Conservation (phyloP, 2,113 vertebrate species). For the Rhabdomys dilectus region DNA sequence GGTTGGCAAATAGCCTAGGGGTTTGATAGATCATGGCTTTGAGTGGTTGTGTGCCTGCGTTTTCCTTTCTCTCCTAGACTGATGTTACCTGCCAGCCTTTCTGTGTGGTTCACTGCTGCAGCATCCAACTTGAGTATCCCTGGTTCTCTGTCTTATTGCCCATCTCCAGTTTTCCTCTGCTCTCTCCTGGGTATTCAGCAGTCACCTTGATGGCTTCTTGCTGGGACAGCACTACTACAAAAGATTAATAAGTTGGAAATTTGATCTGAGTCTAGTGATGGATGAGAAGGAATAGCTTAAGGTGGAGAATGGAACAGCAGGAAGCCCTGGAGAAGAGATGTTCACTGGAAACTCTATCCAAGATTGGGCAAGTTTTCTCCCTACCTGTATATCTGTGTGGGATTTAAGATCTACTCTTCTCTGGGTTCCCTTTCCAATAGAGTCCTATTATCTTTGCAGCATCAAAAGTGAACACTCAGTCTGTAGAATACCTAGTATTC, state of each 20-base stretch:
- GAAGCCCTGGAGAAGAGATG: slow-evolving; percentile 15
- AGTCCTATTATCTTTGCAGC: neutral
- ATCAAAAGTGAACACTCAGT: neutral
- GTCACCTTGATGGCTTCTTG: slow-evolving; percentile 85
- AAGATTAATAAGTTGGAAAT: slow-evolving; percentile 88
- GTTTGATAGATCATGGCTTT: neutral
- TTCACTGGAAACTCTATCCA: neutral
- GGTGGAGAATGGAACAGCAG: neutral
- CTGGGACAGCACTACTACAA: slow-evolving; percentile 83
- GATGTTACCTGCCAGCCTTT: neutral
- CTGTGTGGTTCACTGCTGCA: neutral
- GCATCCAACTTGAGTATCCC: neutral
- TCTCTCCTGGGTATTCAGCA: slow-evolving; percentile 73
- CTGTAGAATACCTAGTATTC: neutral
- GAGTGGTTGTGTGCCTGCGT: neutral
- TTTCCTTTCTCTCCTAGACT: neutral
- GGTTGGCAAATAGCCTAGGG: neutral
- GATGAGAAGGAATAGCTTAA: slow-evolving; percentile 81
- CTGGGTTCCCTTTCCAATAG: neutral
- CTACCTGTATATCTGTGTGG: neutral
- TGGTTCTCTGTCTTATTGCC: neutral
- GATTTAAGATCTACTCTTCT: neutral
- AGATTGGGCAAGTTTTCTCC: neutral
- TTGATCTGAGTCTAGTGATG: slow-evolving; percentile 81
- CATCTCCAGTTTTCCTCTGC: slow-evolving; percentile 48